A percentile compares a stretch with the other conserved stretches of the same genome.
Conservation (phyloP, 1,140 invertebrate genomes). For the Phymastichus coffea region DNA sequence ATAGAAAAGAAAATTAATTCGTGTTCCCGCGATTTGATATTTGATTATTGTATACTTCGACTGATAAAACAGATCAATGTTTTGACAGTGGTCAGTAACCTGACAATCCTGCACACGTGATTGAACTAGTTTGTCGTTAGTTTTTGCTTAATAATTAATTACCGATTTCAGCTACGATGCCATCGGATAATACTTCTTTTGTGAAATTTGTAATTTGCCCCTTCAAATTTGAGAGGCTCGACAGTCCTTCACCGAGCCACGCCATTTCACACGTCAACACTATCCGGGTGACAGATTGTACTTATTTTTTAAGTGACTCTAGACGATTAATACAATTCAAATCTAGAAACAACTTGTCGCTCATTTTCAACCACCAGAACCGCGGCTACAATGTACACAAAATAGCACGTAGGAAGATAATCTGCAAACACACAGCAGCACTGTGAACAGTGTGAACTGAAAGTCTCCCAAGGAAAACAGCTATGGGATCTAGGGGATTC, state of each 20-base stretch:
- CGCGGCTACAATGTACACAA: neutral
- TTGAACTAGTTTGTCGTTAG: neutral
- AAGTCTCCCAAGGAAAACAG: too few species aligned
- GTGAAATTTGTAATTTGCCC: constrained; percentile 76
- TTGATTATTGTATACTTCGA: too few species aligned
- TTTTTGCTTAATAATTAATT: too few species aligned
- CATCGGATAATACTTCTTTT: constrained; percentile 69
- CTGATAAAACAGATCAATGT: constrained; percentile 46
- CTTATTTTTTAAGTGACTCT: neutral
- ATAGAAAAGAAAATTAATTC: neutral
- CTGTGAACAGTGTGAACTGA: neutral
- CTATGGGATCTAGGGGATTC: too few species aligned
- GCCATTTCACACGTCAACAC: constrained; percentile 64
- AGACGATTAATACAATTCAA: too few species aligned
- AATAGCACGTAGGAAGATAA: neutral
- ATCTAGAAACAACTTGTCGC: neutral
- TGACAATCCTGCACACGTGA: constrained; percentile 30
- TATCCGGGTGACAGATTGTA: neutral
- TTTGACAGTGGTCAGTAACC: constrained; percentile 50
- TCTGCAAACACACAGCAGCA: neutral
- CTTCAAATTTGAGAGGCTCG: constrained; percentile 70
- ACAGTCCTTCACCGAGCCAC: constrained; percentile 73
- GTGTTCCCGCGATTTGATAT: neutral
- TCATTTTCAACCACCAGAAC: neutral
- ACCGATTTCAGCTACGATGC: constrained; percentile 57